These are phyloP conservation scores for Dolichoris vasculosae DNA, from an alignment of 1,140 invertebrate species.

Conservation along the genomic window DNA sequence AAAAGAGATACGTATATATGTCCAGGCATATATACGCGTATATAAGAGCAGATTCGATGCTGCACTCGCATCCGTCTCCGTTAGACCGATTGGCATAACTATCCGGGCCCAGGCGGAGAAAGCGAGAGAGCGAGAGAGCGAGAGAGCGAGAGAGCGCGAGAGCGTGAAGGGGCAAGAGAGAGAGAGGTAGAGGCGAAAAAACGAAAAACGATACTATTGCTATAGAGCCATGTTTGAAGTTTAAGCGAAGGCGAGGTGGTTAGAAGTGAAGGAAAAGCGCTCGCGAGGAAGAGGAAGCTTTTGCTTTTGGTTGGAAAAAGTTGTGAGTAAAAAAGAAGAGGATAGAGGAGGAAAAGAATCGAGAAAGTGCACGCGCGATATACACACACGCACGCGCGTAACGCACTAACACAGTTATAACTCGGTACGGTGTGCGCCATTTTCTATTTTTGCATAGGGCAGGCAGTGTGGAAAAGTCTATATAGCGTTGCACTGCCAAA, in stretches of 20 bases:
- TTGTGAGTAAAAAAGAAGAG: too few relatives aligned
- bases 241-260: neutral
- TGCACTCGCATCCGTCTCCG: neutral
- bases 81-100: neutral
- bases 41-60: neutral
- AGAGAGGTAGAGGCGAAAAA: neutral
- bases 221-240: constrained; percentile 1
- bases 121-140: neutral
- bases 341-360: neutral
- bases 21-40: neutral
- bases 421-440: constrained; percentile 61
- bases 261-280: neutral
- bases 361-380: neutral
- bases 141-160: neutral
- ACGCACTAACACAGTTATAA: too few relatives aligned
- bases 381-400: neutral
- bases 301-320: neutral
- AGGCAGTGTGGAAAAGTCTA: constrained; percentile 31
- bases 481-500: constrained; percentile 54
- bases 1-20: neutral
- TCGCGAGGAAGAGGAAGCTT: neutral
- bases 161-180: neutral
- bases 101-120: neutral
- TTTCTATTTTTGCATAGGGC: constrained; percentile 75
- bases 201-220: constrained; percentile 17